phyloP scores from a whole-genome alignment of 2,797 vertebrate species.

The Pterois miles region DNA sequence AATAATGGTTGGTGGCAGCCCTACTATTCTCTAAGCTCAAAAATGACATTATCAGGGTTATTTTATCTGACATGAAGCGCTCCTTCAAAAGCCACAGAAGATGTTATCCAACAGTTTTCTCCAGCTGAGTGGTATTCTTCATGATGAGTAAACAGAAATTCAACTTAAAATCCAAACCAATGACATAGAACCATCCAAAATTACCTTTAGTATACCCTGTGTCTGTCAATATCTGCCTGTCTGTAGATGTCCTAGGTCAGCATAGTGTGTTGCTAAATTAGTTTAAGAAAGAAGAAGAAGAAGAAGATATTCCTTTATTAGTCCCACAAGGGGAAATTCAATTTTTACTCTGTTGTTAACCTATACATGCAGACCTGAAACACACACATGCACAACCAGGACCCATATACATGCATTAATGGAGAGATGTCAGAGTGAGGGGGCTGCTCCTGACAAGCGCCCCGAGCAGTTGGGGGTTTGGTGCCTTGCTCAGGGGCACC shows the following conservation, averaged over 20 bases:
- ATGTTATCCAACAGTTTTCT: background rate
- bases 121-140: background rate
- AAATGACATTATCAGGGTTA: background rate
- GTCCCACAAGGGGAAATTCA: too few relatives aligned
- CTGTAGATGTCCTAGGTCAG: background rate
- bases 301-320: too few relatives aligned
- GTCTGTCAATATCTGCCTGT: background rate
- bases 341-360: too few relatives aligned
- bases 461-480: too few relatives aligned
- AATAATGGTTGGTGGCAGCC: too few relatives aligned
- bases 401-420: too few relatives aligned
- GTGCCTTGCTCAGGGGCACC: too few relatives aligned
- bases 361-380: too few relatives aligned
- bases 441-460: too few relatives aligned
- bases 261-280: slow-evolving; percentile 61
- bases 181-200: background rate
- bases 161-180: background rate
- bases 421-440: too few relatives aligned
- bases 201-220: background rate
- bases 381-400: too few relatives aligned
- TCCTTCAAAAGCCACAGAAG: background rate
- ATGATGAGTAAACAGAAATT: background rate
- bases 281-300: too few relatives aligned
- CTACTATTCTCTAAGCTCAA: background rate
- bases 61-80: background rate